Base-by-base conservation (phyloP, 2,888 invertebrate genomes). In the Clanis bilineata region DNA sequence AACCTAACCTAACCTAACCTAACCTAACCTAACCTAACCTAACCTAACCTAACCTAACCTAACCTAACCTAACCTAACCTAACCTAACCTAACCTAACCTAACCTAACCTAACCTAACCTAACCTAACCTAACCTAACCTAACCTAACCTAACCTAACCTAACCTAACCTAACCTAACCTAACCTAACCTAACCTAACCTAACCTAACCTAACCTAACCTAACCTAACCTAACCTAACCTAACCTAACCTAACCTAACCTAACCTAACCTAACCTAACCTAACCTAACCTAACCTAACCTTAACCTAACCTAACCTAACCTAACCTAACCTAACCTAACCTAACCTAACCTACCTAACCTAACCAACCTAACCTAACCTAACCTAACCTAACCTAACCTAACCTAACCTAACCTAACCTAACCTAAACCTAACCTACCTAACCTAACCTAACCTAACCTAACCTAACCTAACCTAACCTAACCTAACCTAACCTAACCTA, bases 341-440 rank as follows among this genome's bases (percentile, higher is more conserved):
- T 62, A 64, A 64, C 64, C 64, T 62, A 66, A 66, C 66, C 62
- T 61, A 66, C 66, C 62, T 61, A 66, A 64, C 66, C 64, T 64
- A 64, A 64, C 63, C 63, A 64, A 64, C 63, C 63, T 63, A 65
- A 66, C 66, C 64, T 64, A 66, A 64, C 65, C 65, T 63, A 65
- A 65, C 65, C 65, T 65, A 65, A 65, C 65, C 65, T 63, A 65
- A 65, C 65, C 65, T 62, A 65, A 65, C 62, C 65, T 65, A 65
- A 65, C 55, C 65, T 61, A 59, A 62, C 61, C 63, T 59, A 59
- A 62, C 60, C 62, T 59, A 57, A 62, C 62, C 62, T 62, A 59
- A 59, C 62, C 62, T 62, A 62, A 62, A 60, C 62, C 58, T 60
- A 60, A 58, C 62, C 60, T 63, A 65, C 63, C 63, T 63, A 65